Conservation (phyloP, 2,888 invertebrate species). For the Penaeus monodon region DNA sequence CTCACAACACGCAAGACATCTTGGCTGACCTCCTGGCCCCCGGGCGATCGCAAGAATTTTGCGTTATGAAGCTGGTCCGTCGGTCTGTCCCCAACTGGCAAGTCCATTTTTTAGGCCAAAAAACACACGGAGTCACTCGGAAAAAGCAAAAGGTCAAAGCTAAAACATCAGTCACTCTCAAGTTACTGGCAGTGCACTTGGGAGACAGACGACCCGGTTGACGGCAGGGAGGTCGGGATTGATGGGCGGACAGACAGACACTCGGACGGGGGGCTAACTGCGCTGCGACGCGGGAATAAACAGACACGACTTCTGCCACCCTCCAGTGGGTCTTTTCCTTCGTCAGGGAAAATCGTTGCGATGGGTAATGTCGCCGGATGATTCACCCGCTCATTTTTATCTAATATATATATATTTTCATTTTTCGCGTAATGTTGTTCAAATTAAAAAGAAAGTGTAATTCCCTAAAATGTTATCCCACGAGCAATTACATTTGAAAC, state of each 20-base stretch:
- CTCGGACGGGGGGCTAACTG: slow-evolving; percentile 29
- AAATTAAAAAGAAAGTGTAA: no score
- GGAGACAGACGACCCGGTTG: slow-evolving; percentile 29
- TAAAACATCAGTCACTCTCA: slow-evolving; percentile 45
- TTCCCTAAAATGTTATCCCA: no score
- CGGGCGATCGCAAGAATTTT: no score
- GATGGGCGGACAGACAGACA: slow-evolving; percentile 40
- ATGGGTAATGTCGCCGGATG: not conserved
- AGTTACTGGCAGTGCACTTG: slow-evolving; percentile 42
- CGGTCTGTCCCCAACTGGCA: no score
- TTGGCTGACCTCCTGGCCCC: no score
- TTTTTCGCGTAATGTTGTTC: no score
- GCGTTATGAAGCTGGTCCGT: no score
- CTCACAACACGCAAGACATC: no score
- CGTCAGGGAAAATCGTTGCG: not conserved
- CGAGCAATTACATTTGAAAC: no score
- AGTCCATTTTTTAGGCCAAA: no score
- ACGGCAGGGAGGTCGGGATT: slow-evolving; percentile 31
- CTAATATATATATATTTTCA: no score
- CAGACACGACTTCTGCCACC: slow-evolving; percentile 25
- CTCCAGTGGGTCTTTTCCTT: not conserved
- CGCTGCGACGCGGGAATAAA: slow-evolving; percentile 39
- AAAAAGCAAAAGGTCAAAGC: slow-evolving; percentile 31
- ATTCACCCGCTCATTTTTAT: not conserved
- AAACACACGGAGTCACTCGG: slow-evolving; percentile 10